phyloP scores from a whole-genome alignment of 2,113 vertebrate genomes.

The Typhlomys cinereus region DNA sequence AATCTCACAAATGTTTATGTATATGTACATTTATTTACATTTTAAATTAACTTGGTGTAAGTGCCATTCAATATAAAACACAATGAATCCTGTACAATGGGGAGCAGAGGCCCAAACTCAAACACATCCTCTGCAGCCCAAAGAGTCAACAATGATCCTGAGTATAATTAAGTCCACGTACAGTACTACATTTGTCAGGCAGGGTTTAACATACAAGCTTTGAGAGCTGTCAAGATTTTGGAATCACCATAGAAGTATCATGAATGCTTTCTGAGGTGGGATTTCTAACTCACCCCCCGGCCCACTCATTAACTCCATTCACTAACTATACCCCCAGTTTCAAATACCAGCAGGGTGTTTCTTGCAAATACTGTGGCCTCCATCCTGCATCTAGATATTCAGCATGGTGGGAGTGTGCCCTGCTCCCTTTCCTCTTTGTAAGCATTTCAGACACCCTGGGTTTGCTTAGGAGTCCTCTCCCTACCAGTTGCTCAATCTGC shows the following conservation, averaged over 20 bases:
- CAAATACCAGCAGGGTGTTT: not conserved
- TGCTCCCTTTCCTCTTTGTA: not conserved
- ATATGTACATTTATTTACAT: not conserved
- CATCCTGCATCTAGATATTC: not conserved
- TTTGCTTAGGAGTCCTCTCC: not conserved
- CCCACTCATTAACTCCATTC: too few species aligned
- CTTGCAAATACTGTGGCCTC: not conserved
- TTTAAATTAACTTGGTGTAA: not conserved
- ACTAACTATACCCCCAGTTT: not conserved
- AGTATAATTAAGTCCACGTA: not conserved
- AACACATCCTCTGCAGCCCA: not conserved
- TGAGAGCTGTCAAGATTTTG: not conserved
- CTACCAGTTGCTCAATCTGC: not conserved
- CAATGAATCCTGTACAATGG: not conserved
- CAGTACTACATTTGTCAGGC: not conserved
- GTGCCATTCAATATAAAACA: not conserved
- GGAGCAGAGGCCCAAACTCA: not conserved
- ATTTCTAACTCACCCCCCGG: not conserved
- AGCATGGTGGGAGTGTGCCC: not conserved
- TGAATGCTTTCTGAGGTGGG: not conserved
- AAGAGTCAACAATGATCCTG: not conserved
- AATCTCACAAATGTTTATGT: not conserved
- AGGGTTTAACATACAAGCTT: not conserved
- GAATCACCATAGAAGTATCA: not conserved
- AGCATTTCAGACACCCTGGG: not conserved